Base-by-base conservation (phyloP, 2,888 invertebrate genomes). In the Macrophya alboannulata region DNA sequence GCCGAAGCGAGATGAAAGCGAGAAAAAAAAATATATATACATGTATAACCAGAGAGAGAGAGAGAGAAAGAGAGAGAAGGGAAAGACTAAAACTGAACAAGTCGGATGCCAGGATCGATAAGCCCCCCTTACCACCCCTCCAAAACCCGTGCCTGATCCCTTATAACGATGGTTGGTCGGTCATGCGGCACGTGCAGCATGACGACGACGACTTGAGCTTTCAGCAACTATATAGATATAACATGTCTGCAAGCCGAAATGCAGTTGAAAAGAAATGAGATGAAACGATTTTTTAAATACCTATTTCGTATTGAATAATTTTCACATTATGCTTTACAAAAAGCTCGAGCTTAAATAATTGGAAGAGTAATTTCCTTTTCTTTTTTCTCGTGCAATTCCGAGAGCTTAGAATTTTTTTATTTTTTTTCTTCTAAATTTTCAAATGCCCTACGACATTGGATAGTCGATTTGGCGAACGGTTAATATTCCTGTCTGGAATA, bases 1-100 rank as follows among this genome's bases (percentile, higher is more conserved):
- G 72, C 17, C 45, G 81, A 85, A 82, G 81, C 85, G 79, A 86
- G 77, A 87, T 87, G 85, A 88, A 86, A 65, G 81, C 68, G 84
- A 55, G 82, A 86, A 59, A 51, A 81, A 55, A 77, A 40, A 76
- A 84, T 84, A 84, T 82, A 83, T 59, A 59, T 55, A 84, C 15
- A 85, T 83, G 45, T 83, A 85, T 62, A 59, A 43, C 45, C 21
- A 45, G 25, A 45, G 45, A 43, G 45, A 72, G 8, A 68, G 21
- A 74, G 43, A 21, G 79, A 72, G 37, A 45, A 43, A 79, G 59
- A 86, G 45, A 72, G 82, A 85, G 21, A 85, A 81, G 48, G 3
- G 51, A 51, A 55, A 55, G 43, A 51, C 81, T 81, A 37, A 83
- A 83, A 83, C 83, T 65, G 83, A 83, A 83, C 83, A 71, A 68